Evolutionary conservation across 2,888 invertebrate genomes (phyloP).

Genomic region (Teinopalpus imperialis): DNA sequence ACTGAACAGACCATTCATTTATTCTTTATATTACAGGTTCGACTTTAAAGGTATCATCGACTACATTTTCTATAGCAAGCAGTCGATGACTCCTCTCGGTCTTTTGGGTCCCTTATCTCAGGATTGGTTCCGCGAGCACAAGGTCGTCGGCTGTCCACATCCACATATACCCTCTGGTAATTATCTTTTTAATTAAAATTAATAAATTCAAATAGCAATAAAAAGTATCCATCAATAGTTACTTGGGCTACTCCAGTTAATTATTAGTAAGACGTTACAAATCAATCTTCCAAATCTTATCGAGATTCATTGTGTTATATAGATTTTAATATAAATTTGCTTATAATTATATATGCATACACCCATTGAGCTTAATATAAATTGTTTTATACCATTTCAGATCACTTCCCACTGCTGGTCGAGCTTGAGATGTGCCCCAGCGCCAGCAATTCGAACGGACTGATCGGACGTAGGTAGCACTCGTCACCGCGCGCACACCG

Average conservation of each 20-base stretch:
- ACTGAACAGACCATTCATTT: too few species aligned
- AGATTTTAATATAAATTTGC: too few species aligned
- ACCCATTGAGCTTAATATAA: neutral
- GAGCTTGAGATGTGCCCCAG: conserved; percentile 94
- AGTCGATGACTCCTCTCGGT: conserved; percentile 97
- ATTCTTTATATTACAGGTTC: conserved; percentile 92
- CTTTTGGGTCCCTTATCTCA: conserved; percentile 96
- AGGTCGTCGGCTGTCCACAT: conserved; percentile 98
- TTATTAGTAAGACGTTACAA: too few species aligned
- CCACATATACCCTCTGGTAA: conserved; percentile 96
- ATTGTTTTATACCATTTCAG: too few species aligned
- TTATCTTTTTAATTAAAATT: too few species aligned
- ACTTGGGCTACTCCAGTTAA: too few species aligned
- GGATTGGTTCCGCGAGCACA: conserved; percentile 97
- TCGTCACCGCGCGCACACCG: conserved; percentile 38
- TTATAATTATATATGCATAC: conserved; percentile 60
- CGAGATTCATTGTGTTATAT: too few species aligned
- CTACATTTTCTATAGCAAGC: conserved; percentile 99
- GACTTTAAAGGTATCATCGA: conserved; percentile 99
- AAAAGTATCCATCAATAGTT: too few species aligned
- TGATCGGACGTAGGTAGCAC: conserved; percentile 93
- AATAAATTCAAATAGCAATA: too few species aligned
- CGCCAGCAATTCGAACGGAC: conserved; percentile 88
- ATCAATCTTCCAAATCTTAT: too few species aligned
- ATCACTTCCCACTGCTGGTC: conserved; percentile 95